Base-by-base conservation (phyloP, 2,888 invertebrate genomes). In the Dryadula phaetusa region DNA sequence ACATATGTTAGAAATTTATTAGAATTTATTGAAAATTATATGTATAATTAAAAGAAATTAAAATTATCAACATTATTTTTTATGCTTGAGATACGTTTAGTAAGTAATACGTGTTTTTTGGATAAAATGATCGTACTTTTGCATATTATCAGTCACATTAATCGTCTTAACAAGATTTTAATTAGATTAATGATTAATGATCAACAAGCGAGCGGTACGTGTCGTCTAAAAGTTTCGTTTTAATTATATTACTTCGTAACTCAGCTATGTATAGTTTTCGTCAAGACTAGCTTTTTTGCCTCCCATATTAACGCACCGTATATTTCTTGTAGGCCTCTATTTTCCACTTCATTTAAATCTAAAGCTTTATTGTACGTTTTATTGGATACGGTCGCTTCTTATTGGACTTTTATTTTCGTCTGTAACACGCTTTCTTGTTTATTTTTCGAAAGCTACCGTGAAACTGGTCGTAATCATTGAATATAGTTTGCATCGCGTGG, bases 401-500 rank as follows among this genome's bases (percentile, higher is more conserved):
- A 76, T 81, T 82, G 75, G 75, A 75, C 74, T 83, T 84, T 85
- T 84, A 79, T 83, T 84, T 86, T 82, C 69, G 74, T 78, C 76
- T 79, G 79, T 78, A 78, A 78, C 77, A 78, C 74, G 73, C 69
- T 77, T 76, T 77, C 76, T 70, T 73, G 74, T 84, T 83, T 85
- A 78, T 86, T 89, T 86, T 85, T 79, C 72, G 76, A 80, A 79
- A 77, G 81, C 82, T 83, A 82, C 68, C 44, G 67, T 61, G 34
- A 83, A 86, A 85, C 86, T 83, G 87, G 85, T 85, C 81, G 82
- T 79, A 67, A 66, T 72, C 64, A 67, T 61, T 70, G 67, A 66
- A 64, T 74, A 71, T 72, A 81, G 83, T 78, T 83, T 81, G 80
- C 79, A 78, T 85, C 77, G 84, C 82, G 83, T 83, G 82, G 84